phyloP scores from a whole-genome alignment of 2,797 vertebrate species.

The Alosa sapidissima region DNA sequence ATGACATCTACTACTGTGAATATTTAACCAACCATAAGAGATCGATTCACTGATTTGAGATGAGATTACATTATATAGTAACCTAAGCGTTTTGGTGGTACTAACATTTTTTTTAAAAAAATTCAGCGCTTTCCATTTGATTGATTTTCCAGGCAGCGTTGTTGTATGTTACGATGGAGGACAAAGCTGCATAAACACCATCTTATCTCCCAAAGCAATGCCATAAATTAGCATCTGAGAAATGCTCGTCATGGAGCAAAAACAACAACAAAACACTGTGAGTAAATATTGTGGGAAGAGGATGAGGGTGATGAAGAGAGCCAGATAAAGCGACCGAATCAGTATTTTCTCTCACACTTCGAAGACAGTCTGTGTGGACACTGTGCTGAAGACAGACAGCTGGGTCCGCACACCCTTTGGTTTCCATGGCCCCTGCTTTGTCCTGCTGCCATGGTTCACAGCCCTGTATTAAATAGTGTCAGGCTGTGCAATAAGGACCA shows the following conservation, averaged over 20 bases:
- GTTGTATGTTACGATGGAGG: constrained; percentile 37
- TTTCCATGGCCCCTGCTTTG: constrained; percentile 44
- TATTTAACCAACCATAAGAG: neutral
- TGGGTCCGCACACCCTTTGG: neutral
- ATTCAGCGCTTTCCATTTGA: neutral
- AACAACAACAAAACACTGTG: neutral
- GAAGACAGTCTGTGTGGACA: neutral
- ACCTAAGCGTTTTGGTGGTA: too few species aligned
- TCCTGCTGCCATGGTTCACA: constrained; percentile 60
- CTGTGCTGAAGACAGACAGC: neutral
- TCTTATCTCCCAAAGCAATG: constrained; percentile 52
- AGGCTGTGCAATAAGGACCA: constrained; percentile 48
- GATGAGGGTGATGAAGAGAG: neutral
- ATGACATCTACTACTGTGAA: neutral
- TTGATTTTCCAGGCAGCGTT: neutral
- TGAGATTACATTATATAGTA: neutral
- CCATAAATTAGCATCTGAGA: constrained; percentile 25
- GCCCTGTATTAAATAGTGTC: constrained; percentile 58
- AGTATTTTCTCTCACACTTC: neutral
- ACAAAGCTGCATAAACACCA: constrained; percentile 60
- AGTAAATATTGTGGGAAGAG: neutral
- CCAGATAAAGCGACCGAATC: neutral
- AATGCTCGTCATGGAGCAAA: neutral
- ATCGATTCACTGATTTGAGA: neutral
- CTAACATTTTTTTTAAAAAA: neutral